A percentile compares a stretch with the other conserved stretches of the same genome.
phyloP scores from a whole-genome alignment of 2,888 invertebrate genomes.

The Eupithecia vulgata region DNA sequence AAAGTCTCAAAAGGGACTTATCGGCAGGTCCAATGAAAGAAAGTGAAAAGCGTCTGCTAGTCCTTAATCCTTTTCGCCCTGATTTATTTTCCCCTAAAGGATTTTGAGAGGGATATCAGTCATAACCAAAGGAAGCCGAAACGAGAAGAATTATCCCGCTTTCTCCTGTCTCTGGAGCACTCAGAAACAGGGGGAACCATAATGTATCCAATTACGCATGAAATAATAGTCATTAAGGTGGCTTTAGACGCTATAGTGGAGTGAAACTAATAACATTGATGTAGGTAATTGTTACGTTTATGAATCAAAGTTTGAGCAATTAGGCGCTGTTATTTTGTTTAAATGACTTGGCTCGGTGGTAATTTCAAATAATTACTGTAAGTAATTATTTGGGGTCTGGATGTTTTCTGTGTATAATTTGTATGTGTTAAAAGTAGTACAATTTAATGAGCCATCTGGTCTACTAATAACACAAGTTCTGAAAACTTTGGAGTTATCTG shows the following conservation, averaged over 20 bases:
- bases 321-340: neutral
- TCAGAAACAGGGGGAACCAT: conserved; percentile 29
- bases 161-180: conserved; percentile 16
- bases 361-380: neutral
- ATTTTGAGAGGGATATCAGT: conserved; percentile 2
- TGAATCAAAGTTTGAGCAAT: conserved; percentile 18
- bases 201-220: conserved; percentile 42
- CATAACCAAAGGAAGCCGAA: neutral
- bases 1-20: conserved; percentile 8
- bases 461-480: neutral
- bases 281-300: conserved; percentile 29
- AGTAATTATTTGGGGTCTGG: neutral
- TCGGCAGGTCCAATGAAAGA: neutral
- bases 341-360: neutral
- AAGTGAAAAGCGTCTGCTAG: conserved; percentile 7
- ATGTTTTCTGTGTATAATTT: neutral
- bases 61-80: conserved; percentile 7
- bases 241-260: conserved; percentile 11
- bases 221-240: conserved; percentile 42
- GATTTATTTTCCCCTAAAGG: conserved; percentile 6
- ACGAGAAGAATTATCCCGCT: neutral
- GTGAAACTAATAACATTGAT: conserved; percentile 10
- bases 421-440: neutral
- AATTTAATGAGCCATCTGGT: neutral
- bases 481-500: neutral